Base-by-base conservation (phyloP, 2,113 vertebrate species). In the Protomyctophum bolini region DNA sequence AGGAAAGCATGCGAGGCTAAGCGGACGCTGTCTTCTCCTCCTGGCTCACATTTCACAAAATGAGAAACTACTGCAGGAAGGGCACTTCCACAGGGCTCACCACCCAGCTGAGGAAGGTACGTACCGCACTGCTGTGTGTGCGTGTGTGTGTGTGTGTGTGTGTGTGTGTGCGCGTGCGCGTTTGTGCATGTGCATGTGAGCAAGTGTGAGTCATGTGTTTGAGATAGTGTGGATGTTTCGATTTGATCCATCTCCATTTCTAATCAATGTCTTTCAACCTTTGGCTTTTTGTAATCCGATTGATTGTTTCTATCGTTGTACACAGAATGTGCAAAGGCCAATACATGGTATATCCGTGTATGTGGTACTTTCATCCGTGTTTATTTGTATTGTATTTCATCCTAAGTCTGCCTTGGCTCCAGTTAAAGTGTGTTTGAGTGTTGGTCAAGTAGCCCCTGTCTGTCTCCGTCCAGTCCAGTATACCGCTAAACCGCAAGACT, bases 101-200 rank as follows among this genome's bases (percentile, higher is more conserved):
- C 80, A 79, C 76, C 80, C 83, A 88, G 86, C 92, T 89, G 88
- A 91, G 86, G 86, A 77, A 93, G 92, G 93, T 94, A 88, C 75
- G 49, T 21, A 21, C 21, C 21, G 62, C 4, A 41, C n/a, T 52
- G 49, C 7, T 8, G 10, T 46, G 59, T 51, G 49, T 28, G 29
- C 2, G 58, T 63, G 54, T 65, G 21, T 58, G 29, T 50, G 11
- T 74, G 21, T 67, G 52, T 68, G 66, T 63, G 46, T 68, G 28
- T 73, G 65, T 80, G 64, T 78, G 66, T 52, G 50, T 55, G 6
- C 1, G 10, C 8, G 7, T 77, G 73, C 66, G 48, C 49, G 73
- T 81, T 61, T 61, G 15, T 70, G 63, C 59, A 56, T 76, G 55
- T 12, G 58, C n/a, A n/a, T 54, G 67, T 28, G 14, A 14, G n/a